phyloP scores from a whole-genome alignment of 1,140 invertebrate species.

The Drosophila erecta region DNA sequence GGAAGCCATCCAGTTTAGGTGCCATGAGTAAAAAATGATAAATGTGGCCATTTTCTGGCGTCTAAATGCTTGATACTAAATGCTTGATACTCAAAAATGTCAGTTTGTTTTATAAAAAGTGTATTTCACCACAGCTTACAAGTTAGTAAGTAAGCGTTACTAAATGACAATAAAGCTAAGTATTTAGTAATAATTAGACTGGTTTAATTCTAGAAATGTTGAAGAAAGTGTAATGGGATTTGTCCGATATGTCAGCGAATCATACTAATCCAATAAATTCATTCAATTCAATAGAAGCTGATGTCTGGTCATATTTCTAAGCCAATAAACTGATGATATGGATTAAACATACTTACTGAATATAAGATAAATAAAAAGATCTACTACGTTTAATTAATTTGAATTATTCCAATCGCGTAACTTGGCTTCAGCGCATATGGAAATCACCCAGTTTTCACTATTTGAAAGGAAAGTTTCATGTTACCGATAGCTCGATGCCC shows the following conservation, averaged over 20 bases:
- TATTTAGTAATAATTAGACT: background rate
- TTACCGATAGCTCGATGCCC: conserved; percentile 31
- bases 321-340: background rate
- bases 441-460: too few species aligned
- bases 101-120: too few species aligned
- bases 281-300: background rate
- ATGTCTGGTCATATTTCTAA: background rate
- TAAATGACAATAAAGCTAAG: background rate
- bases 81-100: too few species aligned
- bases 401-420: too few species aligned
- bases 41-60: background rate
- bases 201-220: background rate
- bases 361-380: background rate
- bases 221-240: background rate
- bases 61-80: background rate
- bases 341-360: background rate
- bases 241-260: background rate
- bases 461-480: conserved; percentile 2
- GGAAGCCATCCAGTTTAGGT: conserved; percentile 13
- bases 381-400: too few species aligned
- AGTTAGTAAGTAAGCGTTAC: background rate
- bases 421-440: too few species aligned
- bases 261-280: conserved; percentile 1
- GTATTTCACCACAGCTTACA: too few species aligned
- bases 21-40: background rate